Evolutionary conservation across 2,797 vertebrate genomes (phyloP).

Genomic region (Petrocephalus sullivani): DNA sequence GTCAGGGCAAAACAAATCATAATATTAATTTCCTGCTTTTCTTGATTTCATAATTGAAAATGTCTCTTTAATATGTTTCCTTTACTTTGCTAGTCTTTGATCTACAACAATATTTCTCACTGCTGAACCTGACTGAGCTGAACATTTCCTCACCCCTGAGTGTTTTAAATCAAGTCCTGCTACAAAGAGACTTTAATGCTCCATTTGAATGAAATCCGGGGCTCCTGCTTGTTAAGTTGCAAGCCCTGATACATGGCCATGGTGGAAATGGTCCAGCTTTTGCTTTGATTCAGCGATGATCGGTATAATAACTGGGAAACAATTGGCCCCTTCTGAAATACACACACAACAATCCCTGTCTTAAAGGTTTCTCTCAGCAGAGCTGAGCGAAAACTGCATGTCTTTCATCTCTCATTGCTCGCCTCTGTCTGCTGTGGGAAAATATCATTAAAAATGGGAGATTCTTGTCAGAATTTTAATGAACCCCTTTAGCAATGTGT

Average conservation of each 20-base stretch:
- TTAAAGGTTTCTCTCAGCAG: slow-evolving; percentile 3
- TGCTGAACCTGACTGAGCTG: slow-evolving; percentile 8
- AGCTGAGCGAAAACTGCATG: slow-evolving; percentile 22
- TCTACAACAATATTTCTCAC: background rate
- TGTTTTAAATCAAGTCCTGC: slow-evolving; percentile 26
- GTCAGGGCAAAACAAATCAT: background rate
- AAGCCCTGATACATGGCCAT: slow-evolving; percentile 16
- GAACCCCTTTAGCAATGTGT: slow-evolving; percentile 17
- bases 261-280: slow-evolving; percentile 24
- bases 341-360: background rate
- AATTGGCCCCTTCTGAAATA: slow-evolving; percentile 23
- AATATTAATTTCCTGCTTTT: background rate
- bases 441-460: slow-evolving; percentile 24
- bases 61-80: slow-evolving; percentile 6
- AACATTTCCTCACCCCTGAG: slow-evolving; percentile 10
- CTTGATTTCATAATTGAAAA: slow-evolving; percentile 13
- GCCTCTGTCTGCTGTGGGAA: slow-evolving; percentile 24
- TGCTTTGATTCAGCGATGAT: slow-evolving; percentile 26
- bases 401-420: slow-evolving; percentile 13
- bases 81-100: background rate
- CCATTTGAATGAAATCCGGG: slow-evolving; percentile 26
- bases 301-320: slow-evolving; percentile 24
- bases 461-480: slow-evolving; percentile 25
- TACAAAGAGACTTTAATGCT: slow-evolving; percentile 1
- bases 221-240: slow-evolving; percentile 5